Percentiles rank a stretch among this genome's conserved stretches.
Evolutionary conservation across 2,113 vertebrate species (phyloP).

Genomic region (rabbit (Oryctolagus cuniculus)): mOryCun1.1 NC_091441.1:49952001-49952500

Average conservation of each 20-base stretch:
- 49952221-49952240: neutral
- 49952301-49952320: slow-evolving; percentile 58
- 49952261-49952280: slow-evolving; percentile 20
- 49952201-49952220: neutral
- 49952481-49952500: slow-evolving; percentile 74
- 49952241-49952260: neutral
- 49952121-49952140: neutral
- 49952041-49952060: neutral
- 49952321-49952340: slow-evolving; percentile 18
- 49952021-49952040: neutral
- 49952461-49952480: slow-evolving; percentile 68
- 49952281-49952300: slow-evolving; percentile 38
- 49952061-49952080: neutral
- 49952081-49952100: neutral
- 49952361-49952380: neutral
- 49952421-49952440: slow-evolving; percentile 59
- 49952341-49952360: slow-evolving; percentile 53
- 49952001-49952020: neutral
- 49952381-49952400: neutral
- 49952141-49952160: neutral
- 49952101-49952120: neutral
- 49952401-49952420: neutral
- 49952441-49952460: slow-evolving; percentile 80
- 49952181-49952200: neutral
- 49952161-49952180: neutral